Evolutionary conservation across 37 sponge, comb jelly and placozoan genomes (phyloP), one percentile per base, ranked within the genome.

Genomic region (Beroe forskalii): DNA sequence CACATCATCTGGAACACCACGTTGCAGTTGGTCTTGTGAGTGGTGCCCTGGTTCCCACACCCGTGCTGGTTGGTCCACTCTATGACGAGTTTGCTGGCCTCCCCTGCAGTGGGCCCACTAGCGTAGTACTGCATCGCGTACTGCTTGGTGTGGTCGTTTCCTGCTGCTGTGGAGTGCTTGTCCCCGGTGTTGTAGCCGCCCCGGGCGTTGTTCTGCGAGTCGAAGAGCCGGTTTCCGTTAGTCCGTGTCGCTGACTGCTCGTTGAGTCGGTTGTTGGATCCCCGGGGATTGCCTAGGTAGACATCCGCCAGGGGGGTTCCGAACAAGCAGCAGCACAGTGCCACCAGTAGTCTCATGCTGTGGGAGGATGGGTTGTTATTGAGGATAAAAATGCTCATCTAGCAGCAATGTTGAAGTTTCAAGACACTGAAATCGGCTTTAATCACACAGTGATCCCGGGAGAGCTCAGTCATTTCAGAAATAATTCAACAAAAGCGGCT

Each of bases 61-160:
- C 96, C 99, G 75, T 98, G 99, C 93, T 98, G 99, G 89, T 96
- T 98, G 39, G 99, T 98, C 99, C 99, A 98, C 90, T 98, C 99
- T 4, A 96, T 60, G 12, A 90, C 62, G 55, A 96, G 90, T 2
- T 30, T 9, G 61, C 93, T 90, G 89, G 61, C 40, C 19, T 36
- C 75, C 1, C 39, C 75, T 27, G 75, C 39, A 4, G 31, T 39
- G 3, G 37, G 40, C 31, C 75, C 75, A 72, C 75, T 72, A 35
- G 28, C 38, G 39, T 72, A 72, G 75, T 72, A 72, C 75, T 72
- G 75, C 38, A 72, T 72, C 40, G 38, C 33, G 75, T 72, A 72
- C 40, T 72, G 75, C 33, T 72, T 36, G 4, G 12, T 72, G 38
- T 35, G 3, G 75, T 72, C 75, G 9, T 3, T 32, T 4, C 35